Evolutionary conservation across 2,888 invertebrate species (phyloP), one percentile per base, ranked within the genome.

Genomic region (Pinctada fucata): DNA sequence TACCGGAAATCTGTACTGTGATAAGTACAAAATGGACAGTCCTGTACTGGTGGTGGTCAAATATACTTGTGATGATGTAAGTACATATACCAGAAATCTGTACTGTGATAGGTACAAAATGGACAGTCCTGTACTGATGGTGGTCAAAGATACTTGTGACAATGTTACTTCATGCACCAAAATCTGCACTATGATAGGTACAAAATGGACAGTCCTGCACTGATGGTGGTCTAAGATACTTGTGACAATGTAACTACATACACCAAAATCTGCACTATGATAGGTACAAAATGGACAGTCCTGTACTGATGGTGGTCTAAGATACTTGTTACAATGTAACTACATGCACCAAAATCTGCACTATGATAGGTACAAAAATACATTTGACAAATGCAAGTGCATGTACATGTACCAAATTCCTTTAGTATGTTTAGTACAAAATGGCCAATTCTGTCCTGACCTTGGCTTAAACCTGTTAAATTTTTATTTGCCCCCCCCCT

Each of bases 91-190:
- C 1, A 1, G 31, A 31, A 31, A 31, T 31, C 95, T 99, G 94
- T 99, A 99, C 94, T 97, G 99, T 97, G 95, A 95, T 89, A 96
- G 96, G 93, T 94, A 97, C 8, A 84, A 86, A 8, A 77, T 90
- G 87, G 99, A 99, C 93, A 96, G 96, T 91, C 97, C 99, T 72
- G 95, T 99, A 89, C 94, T 99, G 83, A 99, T 8, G 6, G 96
- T 99, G 91, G 96, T 99, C 92, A 96, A 97, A 94, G 99, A 99
- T 94, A 98, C 98, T 1, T 96, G 96, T 92, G 96, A 96, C 93
- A 96, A 97, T 93, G 97, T 31, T 83, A 83, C 85, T 79, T 51
- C 5, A 31, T 31, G 16, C 63, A 63, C 13, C 31, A 31, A 31
- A 31, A 31, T 31, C 95, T 99, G 94, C 99, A 99, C 94, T 97